Base-by-base conservation (phyloP, 2,888 invertebrate species). In the Agrochola circellaris region DNA sequence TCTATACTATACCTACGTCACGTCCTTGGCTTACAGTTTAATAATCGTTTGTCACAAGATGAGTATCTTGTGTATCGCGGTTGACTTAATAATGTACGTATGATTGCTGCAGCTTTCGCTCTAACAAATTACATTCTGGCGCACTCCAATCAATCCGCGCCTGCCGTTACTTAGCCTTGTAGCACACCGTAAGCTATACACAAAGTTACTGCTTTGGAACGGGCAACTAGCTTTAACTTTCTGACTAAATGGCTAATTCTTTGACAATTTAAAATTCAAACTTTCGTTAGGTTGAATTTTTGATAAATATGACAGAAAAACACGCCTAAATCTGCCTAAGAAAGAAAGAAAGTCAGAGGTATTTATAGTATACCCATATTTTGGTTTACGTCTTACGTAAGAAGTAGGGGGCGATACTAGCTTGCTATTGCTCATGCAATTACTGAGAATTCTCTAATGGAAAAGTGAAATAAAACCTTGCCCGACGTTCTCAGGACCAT, bases 141-240 rank as follows among this genome's bases (percentile, higher is more conserved):
- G 67, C 84, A 83, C 75, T 83, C 80, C 83, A 83, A 85, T 85
- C 85, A 85, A 86, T 85, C 72, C 42, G 68, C 66, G 75, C 77
- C 66, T 72, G 75, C 23, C 26, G 56, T 71, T 69, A 67, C 48
- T 60, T 48, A 74, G 42, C 20, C 26, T 11, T 6, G 61, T 26
- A 13, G 17, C 13, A 7, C 20, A 83, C 30, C 66, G 20, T 1
- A 11, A 76, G 86, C 73, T n/a, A 73, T 74, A 11, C 20, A n/a
- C 1, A 17, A 54, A 17, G 1, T 11, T 34, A 34, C 54, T 54
- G 17, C 1, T 68, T 34, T 11, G 3, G 8, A n/a, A n/a, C 30
- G 2, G 23, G 8, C 1, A 30, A 7, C 7, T 7, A 60, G 60
- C 17, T 30, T 17, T 8, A 17, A 17, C 7, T 26, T 7, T 26